Evolutionary conservation across 1,140 invertebrate species (phyloP).

Genomic region (Diorhabda carinulata): DNA sequence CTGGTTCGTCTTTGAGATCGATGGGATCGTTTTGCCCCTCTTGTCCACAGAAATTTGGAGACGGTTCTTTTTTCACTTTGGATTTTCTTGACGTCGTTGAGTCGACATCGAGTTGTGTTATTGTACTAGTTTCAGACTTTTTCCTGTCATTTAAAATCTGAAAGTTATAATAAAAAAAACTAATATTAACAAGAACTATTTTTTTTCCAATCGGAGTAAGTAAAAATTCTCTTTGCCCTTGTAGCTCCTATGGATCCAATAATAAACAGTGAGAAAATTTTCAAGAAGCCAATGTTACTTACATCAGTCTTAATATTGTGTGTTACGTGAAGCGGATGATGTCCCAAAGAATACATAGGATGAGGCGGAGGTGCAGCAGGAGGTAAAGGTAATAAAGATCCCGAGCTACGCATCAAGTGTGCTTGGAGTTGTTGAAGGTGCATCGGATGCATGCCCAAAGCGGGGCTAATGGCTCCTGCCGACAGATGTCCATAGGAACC

Average conservation of each 20-base stretch:
- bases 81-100: slow-evolving; percentile 40
- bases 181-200: background rate
- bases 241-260: no score
- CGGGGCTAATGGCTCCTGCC: slow-evolving; percentile 59
- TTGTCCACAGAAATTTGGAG: slow-evolving; percentile 20
- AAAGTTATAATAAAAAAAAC: slow-evolving; percentile 14
- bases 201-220: no score
- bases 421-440: slow-evolving; percentile 74
- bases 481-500: slow-evolving; percentile 93
- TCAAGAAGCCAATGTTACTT: slow-evolving; percentile 20
- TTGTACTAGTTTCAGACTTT: slow-evolving; percentile 37
- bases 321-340: slow-evolving; percentile 45
- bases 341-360: slow-evolving; percentile 49
- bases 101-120: slow-evolving; percentile 34
- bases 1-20: slow-evolving; percentile 82
- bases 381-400: slow-evolving; percentile 54
- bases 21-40: slow-evolving; percentile 56
- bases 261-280: no score
- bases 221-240: no score
- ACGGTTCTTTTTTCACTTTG: slow-evolving; percentile 65
- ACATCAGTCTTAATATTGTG: slow-evolving; percentile 42
- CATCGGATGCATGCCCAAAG: slow-evolving; percentile 64
- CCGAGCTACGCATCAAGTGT: slow-evolving; percentile 64
- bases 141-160: slow-evolving; percentile 39
- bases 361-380: slow-evolving; percentile 47